Evolutionary conservation across 2,888 invertebrate species (phyloP).

Genomic region (Callinectes sapidus): DNA sequence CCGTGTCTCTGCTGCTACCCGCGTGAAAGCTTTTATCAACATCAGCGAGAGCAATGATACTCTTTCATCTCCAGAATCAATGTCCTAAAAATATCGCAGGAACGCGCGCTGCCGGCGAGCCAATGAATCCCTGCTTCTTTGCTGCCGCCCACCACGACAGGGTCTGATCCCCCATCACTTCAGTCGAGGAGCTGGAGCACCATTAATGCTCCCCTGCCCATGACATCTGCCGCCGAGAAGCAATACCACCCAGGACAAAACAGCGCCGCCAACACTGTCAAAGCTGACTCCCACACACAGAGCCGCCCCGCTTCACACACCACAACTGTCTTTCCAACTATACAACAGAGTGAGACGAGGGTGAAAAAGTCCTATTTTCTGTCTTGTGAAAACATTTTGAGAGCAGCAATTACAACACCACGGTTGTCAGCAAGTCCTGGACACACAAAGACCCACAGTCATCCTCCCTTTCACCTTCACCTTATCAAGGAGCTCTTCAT

Average conservation of each 20-base stretch:
- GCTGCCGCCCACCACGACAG: not conserved
- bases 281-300: not conserved
- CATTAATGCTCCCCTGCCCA: not conserved
- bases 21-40: not conserved
- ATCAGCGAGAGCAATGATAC: not conserved
- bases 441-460: not conserved
- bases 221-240: not conserved
- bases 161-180: not conserved
- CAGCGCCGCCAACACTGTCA: not conserved
- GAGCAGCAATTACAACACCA: not conserved
- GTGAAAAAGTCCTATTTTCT: not conserved
- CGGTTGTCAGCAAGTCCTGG: not conserved
- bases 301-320: not conserved
- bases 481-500: conserved; percentile 14
- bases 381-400: not conserved
- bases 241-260: not conserved
- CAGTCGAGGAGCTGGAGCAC: not conserved
- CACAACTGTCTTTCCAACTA: not conserved
- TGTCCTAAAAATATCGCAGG: too few species aligned
- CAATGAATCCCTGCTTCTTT: not conserved
- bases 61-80: not conserved
- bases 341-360: not conserved
- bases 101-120: not conserved
- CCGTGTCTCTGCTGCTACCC: not conserved
- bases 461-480: not conserved